Percentiles rank a stretch among this genome's conserved stretches.
phyloP scores from a whole-genome alignment of 92 coral and sea anemone species.

The Metridium senile region DNA sequence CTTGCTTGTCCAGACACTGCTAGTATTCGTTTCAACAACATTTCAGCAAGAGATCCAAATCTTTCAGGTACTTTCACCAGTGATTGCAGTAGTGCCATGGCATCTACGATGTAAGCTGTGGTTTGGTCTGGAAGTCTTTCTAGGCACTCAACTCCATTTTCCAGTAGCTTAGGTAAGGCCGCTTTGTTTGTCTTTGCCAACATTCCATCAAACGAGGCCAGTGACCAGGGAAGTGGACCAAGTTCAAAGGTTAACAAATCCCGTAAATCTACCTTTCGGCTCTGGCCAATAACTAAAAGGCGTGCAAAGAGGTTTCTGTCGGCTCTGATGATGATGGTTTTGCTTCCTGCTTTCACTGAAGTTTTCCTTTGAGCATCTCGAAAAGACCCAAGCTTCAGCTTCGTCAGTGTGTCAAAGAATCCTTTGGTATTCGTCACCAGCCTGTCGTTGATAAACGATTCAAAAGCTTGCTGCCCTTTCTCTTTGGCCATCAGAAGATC shows the following conservation, averaged over 20 bases:
- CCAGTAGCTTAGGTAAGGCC: slow-evolving; percentile 53
- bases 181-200: slow-evolving; percentile 61
- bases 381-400: slow-evolving; percentile 63
- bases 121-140: slow-evolving; percentile 39
- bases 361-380: slow-evolving; percentile 38
- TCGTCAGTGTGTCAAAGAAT: slow-evolving; percentile 57
- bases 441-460: slow-evolving; percentile 45
- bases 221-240: slow-evolving; percentile 69
- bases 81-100: slow-evolving; percentile 58
- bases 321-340: slow-evolving; percentile 40
- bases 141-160: slow-evolving; percentile 42
- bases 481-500: slow-evolving; percentile 53
- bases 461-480: slow-evolving; percentile 35
- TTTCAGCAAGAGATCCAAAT: slow-evolving; percentile 49
- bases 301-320: slow-evolving; percentile 68
- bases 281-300: slow-evolving; percentile 64
- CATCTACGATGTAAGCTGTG: slow-evolving; percentile 57
- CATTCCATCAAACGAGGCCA: slow-evolving; percentile 56
- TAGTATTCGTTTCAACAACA: slow-evolving; percentile 34
- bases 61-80: slow-evolving; percentile 42
- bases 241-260: slow-evolving; percentile 53
- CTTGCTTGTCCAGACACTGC: slow-evolving; percentile 49
- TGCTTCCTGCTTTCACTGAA: slow-evolving; percentile 33
- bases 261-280: slow-evolving; percentile 49
- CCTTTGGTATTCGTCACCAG: slow-evolving; percentile 37